Base-by-base conservation (phyloP, 2,797 vertebrate species). In the Centropyge bicolor region DNA sequence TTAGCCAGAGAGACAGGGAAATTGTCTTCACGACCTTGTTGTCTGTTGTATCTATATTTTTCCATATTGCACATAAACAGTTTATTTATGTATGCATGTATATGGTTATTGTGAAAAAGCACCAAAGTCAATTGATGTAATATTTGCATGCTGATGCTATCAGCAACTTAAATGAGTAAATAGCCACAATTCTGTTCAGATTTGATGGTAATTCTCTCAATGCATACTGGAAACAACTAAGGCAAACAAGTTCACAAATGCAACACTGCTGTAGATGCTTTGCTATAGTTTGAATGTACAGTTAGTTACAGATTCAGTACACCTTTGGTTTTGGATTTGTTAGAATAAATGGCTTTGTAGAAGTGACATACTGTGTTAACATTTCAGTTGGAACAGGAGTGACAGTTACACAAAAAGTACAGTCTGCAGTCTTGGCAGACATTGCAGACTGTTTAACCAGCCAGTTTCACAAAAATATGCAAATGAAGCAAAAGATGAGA, bases 1-100 rank as follows among this genome's bases (percentile, higher is more conserved):
- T 76, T 31, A 52, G 24, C 45, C 49, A 13, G 66, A 73, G 48
- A 80, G 54, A 70, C 4, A 13, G 31, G 56, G 38, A 74, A 56
- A 67, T 55, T 8, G 24, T 38, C 22, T 74, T 24, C 22, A 54
- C 27, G 22, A 36, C 22, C 20, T 14, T 31, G 16, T 45, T 54
- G 11, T 80, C 6, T 71, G n/a, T 73, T 52, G 5, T 20, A 17
- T 54, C 13, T 52, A 0, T 57, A 16, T 54, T 70, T 62, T 49
- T 60, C 20, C 6, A 55, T 63, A 22, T 54, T 68, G 68, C 56
- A 31, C n/a, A 16, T 19, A 38, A 52, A 27, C 20, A 16, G 16
- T 77, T 17, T 20, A 6, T 40, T 46, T 67, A 16, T 45, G 27
- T 16, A 14, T 76, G 16, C 54, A 45, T 70, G 13, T 31, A 12